These are phyloP conservation scores for Drosophila teissieri DNA, from an alignment of 1,140 invertebrate species.

Conservation along the genomic window DNA sequence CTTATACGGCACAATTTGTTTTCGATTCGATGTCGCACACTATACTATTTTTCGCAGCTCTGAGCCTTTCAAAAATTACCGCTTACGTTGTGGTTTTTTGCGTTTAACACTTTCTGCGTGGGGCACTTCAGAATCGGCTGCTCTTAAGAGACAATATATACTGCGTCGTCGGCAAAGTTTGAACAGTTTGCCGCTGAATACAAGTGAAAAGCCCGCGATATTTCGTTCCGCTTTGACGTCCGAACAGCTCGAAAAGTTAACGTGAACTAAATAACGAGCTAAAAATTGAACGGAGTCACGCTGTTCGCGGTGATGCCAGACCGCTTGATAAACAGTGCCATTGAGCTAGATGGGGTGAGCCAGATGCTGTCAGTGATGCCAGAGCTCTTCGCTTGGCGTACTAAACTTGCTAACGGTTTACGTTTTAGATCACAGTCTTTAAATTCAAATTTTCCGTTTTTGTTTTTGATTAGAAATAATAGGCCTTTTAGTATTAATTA, in stretches of 20 bases:
- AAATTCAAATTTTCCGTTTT: neutral
- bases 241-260: constrained; percentile 17
- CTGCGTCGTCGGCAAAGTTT: constrained; percentile 58
- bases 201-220: constrained; percentile 13
- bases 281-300: constrained; percentile 11
- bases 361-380: neutral
- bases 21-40: constrained; percentile 4
- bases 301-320: neutral
- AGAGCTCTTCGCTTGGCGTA: no score
- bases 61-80: constrained; percentile 28
- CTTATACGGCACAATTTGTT: constrained; percentile 11
- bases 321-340: neutral
- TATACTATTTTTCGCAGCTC: no score
- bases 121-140: constrained; percentile 1
- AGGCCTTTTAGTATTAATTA: no score
- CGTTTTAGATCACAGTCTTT: neutral
- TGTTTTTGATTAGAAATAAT: no score
- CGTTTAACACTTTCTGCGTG: constrained; percentile 23
- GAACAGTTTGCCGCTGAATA: constrained; percentile 28
- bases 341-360: neutral
- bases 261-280: constrained; percentile 2
- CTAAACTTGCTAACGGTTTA: neutral
- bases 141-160: constrained; percentile 13
- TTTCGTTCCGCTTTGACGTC: constrained; percentile 14
- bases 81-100: constrained; percentile 61